These are phyloP conservation scores for Ichneumoninae sp. DNA, from an alignment of 2,888 invertebrate species.

Conservation along the genomic window DNA sequence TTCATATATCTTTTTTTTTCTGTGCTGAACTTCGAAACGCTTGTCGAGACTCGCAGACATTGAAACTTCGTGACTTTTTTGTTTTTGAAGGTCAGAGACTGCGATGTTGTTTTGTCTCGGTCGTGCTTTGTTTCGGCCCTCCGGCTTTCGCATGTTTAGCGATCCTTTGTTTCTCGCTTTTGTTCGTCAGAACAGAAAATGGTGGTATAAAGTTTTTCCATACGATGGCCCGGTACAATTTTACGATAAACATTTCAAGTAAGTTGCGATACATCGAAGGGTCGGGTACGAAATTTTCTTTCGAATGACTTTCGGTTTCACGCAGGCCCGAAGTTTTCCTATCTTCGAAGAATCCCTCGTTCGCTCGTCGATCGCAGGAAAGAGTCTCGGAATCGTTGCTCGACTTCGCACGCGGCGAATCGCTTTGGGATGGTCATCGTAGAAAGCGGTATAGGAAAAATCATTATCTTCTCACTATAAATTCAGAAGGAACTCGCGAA, in stretches of 20 bases:
- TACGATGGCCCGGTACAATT: background rate
- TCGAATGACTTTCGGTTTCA: background rate
- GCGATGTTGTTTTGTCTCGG: background rate
- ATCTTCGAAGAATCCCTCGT: background rate
- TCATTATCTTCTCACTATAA: background rate
- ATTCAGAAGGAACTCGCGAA: background rate
- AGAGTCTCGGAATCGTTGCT: background rate
- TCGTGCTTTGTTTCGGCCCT: background rate
- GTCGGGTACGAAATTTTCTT: background rate
- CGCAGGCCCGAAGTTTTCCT: background rate
- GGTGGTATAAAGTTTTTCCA: background rate
- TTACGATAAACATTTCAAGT: background rate
- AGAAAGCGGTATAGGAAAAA: background rate
- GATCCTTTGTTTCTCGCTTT: background rate
- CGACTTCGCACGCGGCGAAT: background rate
- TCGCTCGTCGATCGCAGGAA: background rate
- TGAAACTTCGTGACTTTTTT: background rate
- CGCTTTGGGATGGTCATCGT: background rate
- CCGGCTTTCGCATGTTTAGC: background rate
- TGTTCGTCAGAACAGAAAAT: background rate
- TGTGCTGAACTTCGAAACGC: background rate
- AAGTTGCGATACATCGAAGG: background rate
- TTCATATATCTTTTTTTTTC: background rate
- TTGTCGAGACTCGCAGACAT: background rate
- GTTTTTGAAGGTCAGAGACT: background rate